Percentiles rank a stretch among this genome's conserved stretches.
phyloP scores from a whole-genome alignment of 2,888 invertebrate species.

The Quadroppia sp. region DNA sequence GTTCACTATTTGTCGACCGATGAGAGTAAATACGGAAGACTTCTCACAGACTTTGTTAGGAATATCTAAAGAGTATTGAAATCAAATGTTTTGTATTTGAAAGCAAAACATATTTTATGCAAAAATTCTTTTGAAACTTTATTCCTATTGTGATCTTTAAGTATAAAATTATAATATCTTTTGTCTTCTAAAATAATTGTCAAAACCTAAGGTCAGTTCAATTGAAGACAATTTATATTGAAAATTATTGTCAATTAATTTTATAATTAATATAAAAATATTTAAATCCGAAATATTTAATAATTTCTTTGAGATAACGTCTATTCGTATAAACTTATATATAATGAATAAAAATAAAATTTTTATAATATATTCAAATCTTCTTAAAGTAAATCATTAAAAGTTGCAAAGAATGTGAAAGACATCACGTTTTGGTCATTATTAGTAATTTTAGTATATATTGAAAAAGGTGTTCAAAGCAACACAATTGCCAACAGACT shows the following conservation, averaged over 20 bases:
- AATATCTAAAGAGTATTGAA: not conserved
- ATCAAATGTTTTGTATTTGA: not conserved
- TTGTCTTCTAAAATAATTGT: too few species aligned
- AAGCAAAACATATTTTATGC: not conserved
- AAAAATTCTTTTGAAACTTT: too few species aligned
- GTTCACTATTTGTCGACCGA: conserved; percentile 12
- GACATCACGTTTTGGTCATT: conserved; percentile 11
- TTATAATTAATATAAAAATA: too few species aligned
- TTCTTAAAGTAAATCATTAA: conserved; percentile 2
- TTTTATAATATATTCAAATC: not conserved
- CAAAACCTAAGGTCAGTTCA: too few species aligned
- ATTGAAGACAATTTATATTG: too few species aligned
- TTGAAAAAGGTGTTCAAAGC: not conserved
- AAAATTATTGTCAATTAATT: too few species aligned
- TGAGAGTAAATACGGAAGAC: conserved; percentile 23
- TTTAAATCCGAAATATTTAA: too few species aligned
- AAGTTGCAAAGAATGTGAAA: not conserved
- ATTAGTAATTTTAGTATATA: not conserved
- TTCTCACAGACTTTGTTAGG: not conserved
- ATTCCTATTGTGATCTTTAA: too few species aligned
- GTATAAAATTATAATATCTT: too few species aligned
- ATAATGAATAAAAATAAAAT: too few species aligned
- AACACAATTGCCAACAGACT: not conserved
- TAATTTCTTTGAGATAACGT: too few species aligned
- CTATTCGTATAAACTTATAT: too few species aligned